Evolutionary conservation across 2,113 vertebrate genomes (phyloP).

Genomic region (Psophia crepitans): DNA sequence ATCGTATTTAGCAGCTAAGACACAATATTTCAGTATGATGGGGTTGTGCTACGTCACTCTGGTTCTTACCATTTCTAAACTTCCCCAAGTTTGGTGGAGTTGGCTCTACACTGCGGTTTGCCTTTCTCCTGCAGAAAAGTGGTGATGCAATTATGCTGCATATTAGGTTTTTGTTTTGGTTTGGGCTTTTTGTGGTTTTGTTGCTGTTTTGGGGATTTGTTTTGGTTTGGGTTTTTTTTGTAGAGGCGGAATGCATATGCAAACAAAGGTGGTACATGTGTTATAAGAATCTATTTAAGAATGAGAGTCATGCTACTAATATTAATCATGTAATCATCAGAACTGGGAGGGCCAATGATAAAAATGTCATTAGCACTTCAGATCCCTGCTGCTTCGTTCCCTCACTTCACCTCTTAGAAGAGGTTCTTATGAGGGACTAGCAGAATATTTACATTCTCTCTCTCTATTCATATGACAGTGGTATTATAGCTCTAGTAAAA

Average conservation of each 20-base stretch:
- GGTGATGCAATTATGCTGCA: not conserved
- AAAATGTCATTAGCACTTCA: not conserved
- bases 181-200: not conserved
- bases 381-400: not conserved
- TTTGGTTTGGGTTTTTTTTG: not conserved
- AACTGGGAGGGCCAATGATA: not conserved
- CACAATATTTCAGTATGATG: not conserved
- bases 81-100: not conserved
- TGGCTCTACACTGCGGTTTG: not conserved
- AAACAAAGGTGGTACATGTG: not conserved
- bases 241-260: not conserved
- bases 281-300: not conserved
- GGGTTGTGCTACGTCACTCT: not conserved
- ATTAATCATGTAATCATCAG: not conserved
- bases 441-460: not conserved
- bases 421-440: not conserved
- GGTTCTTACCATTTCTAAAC: not conserved
- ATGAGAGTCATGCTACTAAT: not conserved
- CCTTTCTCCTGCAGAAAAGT: not conserved
- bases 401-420: not conserved
- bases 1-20: not conserved
- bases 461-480: not conserved
- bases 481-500: not conserved
- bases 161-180: too few species aligned
- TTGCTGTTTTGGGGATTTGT: not conserved